These are phyloP conservation scores for Micrasema longulum DNA, from an alignment of 1,140 invertebrate species.

Conservation along the genomic window DNA sequence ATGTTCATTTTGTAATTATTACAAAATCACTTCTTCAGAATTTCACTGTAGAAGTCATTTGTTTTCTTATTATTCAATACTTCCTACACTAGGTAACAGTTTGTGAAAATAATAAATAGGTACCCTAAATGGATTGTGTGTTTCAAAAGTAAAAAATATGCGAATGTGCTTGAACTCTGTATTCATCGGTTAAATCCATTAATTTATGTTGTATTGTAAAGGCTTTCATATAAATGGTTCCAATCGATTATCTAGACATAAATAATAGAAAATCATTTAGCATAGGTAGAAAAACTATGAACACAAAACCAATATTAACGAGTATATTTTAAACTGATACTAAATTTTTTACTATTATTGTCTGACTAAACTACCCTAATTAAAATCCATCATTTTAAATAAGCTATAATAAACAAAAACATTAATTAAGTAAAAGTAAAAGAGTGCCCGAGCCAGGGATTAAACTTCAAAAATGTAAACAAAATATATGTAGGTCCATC, in stretches of 20 bases:
- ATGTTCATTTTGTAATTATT: conserved; percentile 15
- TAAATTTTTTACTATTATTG: conserved; percentile 49
- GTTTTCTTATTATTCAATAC: too few species aligned
- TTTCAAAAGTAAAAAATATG: too few species aligned
- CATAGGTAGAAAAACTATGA: conserved; percentile 50
- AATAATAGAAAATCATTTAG: conserved; percentile 47
- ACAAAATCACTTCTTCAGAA: conserved; percentile 4
- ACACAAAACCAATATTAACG: conserved; percentile 36
- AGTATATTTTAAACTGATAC: conserved; percentile 45
- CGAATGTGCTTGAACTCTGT: too few species aligned
- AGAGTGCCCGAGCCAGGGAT: conserved; percentile 42
- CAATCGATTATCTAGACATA: conserved; percentile 23
- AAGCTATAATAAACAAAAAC: conserved; percentile 45
- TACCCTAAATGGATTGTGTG: too few species aligned
- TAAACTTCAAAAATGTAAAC: conserved; percentile 39
- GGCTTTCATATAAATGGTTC: conserved; percentile 18
- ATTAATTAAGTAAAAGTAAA: conserved; percentile 40
- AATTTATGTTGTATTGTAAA: not conserved
- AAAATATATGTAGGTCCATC: conserved; percentile 47
- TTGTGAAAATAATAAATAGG: too few species aligned
- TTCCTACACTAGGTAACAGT: too few species aligned
- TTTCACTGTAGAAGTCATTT: too few species aligned
- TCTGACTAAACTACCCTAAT: conserved; percentile 33
- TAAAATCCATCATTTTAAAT: conserved; percentile 49
- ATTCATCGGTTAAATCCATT: too few species aligned